Evolutionary conservation across 2,797 vertebrate species (phyloP), one percentile per base, ranked within the genome.

Genomic region (Steatocranus sp.): DNA sequence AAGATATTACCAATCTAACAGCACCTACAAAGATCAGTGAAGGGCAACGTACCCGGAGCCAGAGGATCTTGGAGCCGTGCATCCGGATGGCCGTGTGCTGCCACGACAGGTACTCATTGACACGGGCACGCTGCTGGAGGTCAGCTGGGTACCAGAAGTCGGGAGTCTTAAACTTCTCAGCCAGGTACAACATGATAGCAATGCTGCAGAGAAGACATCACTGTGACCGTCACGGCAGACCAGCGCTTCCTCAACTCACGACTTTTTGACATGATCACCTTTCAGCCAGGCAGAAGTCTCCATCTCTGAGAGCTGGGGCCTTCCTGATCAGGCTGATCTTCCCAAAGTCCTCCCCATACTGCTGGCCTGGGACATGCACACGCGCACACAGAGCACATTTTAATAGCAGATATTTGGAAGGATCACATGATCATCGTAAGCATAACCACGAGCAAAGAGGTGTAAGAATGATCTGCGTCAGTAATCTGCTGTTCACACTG

Each of bases 91-190:
- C 92, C 0, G 8, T 14, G 5, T 98, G 97, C 86, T 98, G 97
- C 97, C 97, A 98, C 4, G 95, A 94, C 85, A 98, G 94, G 76
- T 97, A 98, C 88, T 98, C 97, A 1, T 97, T 96, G 14, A 97
- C 95, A 0, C 85, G 86, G 1, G 97, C 97, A 0, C 95, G 95
- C 4, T 87, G 95, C 70, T 96, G 95, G 77, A 97, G 92, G 68
- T 97, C 97, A 2, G 94, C 86, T 0, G 97, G 97, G 89, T 97
- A 98, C 97, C 97, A 98, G 93, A 96, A 96, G 11, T 97, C 96
- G 1, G 97, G 94, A 3, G 97, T 93, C 7, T 94, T 92, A 92
- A 95, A 97, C 91, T 97, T 98, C 48, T 93, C 91, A 0, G 83
- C 93, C 88, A 98, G 66, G 83, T 98, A 98, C 51, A 92, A 89